A percentile compares a stretch with the other conserved stretches of the same genome.
These are phyloP conservation scores for Gymnocypris eckloni DNA, from an alignment of 2,797 vertebrate genomes.

Conservation along the genomic window DNA sequence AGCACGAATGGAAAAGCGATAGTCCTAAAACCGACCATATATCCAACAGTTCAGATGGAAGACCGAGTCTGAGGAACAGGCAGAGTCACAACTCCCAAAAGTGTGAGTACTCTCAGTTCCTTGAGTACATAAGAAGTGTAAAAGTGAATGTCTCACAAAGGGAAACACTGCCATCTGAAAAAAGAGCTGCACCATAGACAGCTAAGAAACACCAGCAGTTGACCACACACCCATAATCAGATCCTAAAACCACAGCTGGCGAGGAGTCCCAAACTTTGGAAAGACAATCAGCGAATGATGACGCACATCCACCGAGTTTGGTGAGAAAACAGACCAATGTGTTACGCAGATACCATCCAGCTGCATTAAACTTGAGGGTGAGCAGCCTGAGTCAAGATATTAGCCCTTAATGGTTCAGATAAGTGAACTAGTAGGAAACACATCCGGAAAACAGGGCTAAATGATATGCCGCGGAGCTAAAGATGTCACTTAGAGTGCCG, in stretches of 20 bases:
- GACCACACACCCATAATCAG: conserved; percentile 39
- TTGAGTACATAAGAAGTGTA: conserved; percentile 2
- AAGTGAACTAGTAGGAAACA: conserved; percentile 32
- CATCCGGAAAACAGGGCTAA: conserved; percentile 30
- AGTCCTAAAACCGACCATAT: neutral
- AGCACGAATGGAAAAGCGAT: neutral
- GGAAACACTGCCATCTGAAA: conserved; percentile 23
- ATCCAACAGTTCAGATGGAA: conserved; percentile 33
- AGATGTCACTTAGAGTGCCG: conserved; percentile 20
- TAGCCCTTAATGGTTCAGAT: conserved; percentile 51
- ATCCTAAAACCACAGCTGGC: neutral
- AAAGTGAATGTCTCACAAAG: conserved; percentile 32
- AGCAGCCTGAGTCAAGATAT: conserved; percentile 32
- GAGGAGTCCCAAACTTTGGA: conserved; percentile 27
- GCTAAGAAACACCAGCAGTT: conserved; percentile 27
- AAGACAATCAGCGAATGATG: conserved; percentile 38
- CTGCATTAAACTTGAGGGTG: conserved; percentile 42
- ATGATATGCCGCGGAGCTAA: conserved; percentile 26
- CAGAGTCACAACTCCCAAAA: conserved; percentile 20
- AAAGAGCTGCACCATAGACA: conserved; percentile 15
- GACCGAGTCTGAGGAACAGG: neutral
- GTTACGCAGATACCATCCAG: conserved; percentile 44
- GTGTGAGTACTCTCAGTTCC: neutral
- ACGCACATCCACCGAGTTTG: conserved; percentile 35
- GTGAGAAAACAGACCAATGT: conserved; percentile 43